phyloP scores from a whole-genome alignment of 2,797 vertebrate genomes.

The Danio kyathit region DNA sequence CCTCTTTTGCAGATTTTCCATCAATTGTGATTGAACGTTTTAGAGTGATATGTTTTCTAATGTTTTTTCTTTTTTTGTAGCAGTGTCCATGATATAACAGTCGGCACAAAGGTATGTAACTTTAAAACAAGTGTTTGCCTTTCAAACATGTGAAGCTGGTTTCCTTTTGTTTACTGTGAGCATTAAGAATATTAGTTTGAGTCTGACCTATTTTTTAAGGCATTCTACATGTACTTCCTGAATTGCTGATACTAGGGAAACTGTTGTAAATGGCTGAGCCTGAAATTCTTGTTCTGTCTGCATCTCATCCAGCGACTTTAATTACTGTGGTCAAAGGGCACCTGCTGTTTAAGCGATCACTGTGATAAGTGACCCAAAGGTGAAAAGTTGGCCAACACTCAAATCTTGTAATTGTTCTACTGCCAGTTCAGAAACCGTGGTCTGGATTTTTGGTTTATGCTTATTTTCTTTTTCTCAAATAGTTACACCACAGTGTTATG shows the following conservation, averaged over 20 bases:
- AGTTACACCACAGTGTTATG: neutral
- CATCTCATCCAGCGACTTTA: constrained; percentile 14
- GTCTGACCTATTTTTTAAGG: no score
- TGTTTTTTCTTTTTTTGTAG: constrained; percentile 72
- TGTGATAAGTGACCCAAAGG: constrained; percentile 37
- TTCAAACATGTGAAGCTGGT: neutral
- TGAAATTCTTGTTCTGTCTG: constrained; percentile 6
- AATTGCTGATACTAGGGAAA: neutral
- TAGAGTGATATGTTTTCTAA: neutral
- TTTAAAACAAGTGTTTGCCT: neutral
- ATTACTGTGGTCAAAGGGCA: constrained; percentile 71
- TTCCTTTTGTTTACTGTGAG: neutral
- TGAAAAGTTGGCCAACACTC: constrained; percentile 51
- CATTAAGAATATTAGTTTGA: neutral
- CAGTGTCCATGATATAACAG: constrained; percentile 99
- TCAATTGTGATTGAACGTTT: neutral
- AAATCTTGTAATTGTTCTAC: neutral
- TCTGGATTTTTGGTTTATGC: neutral
- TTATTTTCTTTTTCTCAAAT: neutral
- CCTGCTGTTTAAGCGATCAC: constrained; percentile 70
- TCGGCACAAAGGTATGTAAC: constrained; percentile 96
- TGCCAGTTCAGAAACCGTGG: neutral
- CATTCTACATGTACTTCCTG: no score
- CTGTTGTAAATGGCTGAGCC: constrained; percentile 4
- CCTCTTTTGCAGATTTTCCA: neutral